Base-by-base conservation (phyloP, 1,140 invertebrate genomes). In the Acromyrmex heyeri region DNA sequence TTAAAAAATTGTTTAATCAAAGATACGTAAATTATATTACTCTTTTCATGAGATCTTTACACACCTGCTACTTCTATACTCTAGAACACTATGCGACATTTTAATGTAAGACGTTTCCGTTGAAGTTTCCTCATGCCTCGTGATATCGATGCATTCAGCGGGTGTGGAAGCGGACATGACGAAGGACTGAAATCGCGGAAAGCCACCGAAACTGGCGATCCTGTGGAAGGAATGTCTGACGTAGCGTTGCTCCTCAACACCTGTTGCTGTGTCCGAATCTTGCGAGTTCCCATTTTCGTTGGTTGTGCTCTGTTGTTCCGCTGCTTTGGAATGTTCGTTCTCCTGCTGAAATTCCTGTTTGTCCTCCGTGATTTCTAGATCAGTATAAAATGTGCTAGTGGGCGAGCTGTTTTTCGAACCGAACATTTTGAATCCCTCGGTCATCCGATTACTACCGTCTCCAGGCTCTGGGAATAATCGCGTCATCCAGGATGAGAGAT, bases 61-160 rank as follows among this genome's bases (percentile, higher is more conserved):
- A 70, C 85, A 95, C 95, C 95, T 95, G 77, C 92, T 95, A 79
- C 90, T 95, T 24, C 94, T 92, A 86, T 95, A 95, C 62, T 95
- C 94, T 48, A 95, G 88, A 73, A 95, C 92, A 86, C 93, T 93
- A 78, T 94, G 94, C 0, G 94, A 94, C 88, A 95, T 94, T 88
- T 93, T 92, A 53, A 94, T 91, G 44, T 92, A 92, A 0, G 94
- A 93, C 57, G 92, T 92, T 77, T 93, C 90, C n/a, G 91, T 89
- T 27, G 92, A 91, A n/a, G 86, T 91, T 67, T 95, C 92, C 38
- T 94, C 89, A 0, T 88, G 81, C 24, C 86, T 89, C 48, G 76
- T 90, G 14, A 90, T 87, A 76, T 92, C 91, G 44, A 90, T 88
- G 73, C 86, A 91, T 7, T 92, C 91, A 12, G 87, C 83, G 14